Percentiles rank a stretch among this genome's conserved stretches.
These are phyloP conservation scores for Stigmatopora nigra DNA, from an alignment of 2,113 vertebrate genomes.

Conservation along the genomic window DNA sequence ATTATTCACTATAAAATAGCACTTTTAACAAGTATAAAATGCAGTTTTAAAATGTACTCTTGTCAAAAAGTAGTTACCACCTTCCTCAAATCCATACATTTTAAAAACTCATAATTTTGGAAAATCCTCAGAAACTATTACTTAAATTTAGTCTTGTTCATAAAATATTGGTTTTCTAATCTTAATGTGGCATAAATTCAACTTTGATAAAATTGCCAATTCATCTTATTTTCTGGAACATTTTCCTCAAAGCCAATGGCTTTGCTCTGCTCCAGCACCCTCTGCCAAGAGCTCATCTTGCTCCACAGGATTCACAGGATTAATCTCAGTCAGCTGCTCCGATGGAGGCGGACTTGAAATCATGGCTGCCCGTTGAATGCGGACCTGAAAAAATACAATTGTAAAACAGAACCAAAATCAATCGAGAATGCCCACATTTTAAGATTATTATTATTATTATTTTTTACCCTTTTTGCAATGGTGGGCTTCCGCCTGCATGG, in stretches of 20 bases:
- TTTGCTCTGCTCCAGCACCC: slow-evolving; percentile 17
- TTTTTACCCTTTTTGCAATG: slow-evolving; percentile 45
- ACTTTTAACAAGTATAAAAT: slow-evolving; percentile 1
- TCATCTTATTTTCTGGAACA: background rate
- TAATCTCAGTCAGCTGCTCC: background rate
- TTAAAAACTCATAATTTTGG: no score
- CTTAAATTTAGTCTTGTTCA: no score
- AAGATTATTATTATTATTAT: no score
- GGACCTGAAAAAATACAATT: slow-evolving; percentile 36
- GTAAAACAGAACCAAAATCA: background rate
- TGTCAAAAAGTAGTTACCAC: no score
- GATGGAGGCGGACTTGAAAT: background rate
- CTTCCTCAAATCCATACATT: no score
- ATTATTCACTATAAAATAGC: slow-evolving; percentile 6
- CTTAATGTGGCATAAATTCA: no score
- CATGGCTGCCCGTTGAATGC: slow-evolving; percentile 17
- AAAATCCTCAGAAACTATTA: no score
- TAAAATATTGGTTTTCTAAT: no score
- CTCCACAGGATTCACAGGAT: slow-evolving; percentile 43
- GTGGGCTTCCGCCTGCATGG: slow-evolving; percentile 59
- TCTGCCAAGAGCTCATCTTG: slow-evolving; percentile 53
- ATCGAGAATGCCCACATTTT: no score
- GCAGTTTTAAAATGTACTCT: background rate
- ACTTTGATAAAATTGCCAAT: no score
- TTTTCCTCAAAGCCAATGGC: slow-evolving; percentile 54